phyloP scores from a whole-genome alignment of 2,888 invertebrate species.

The Crocallis elinguaria region DNA sequence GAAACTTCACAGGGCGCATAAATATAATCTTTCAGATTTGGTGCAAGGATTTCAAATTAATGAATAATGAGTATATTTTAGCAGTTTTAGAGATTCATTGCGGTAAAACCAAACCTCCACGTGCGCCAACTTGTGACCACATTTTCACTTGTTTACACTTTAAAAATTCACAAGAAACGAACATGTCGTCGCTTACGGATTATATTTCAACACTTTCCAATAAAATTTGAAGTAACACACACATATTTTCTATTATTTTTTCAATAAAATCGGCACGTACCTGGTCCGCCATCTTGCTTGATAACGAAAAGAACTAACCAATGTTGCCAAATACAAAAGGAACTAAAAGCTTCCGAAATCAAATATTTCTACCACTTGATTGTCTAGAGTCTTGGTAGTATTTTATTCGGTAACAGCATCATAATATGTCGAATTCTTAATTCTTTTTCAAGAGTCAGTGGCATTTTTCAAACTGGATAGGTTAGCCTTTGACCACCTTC shows the following conservation, averaged over 20 bases:
- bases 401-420: no score
- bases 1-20: no score
- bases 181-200: conserved; percentile 4
- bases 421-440: no score
- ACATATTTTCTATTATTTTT: conserved; percentile 45
- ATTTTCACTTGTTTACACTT: conserved; percentile 53
- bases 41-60: neutral
- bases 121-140: conserved; percentile 56
- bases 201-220: conserved; percentile 29
- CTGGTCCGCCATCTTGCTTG: conserved; percentile 93
- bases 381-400: no score
- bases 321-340: conserved; percentile 42
- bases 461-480: no score
- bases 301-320: conserved; percentile 78
- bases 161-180: conserved; percentile 33
- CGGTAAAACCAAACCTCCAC: conserved; percentile 52
- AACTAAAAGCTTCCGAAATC: conserved; percentile 19
- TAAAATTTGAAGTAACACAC: conserved; percentile 24
- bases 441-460: no score
- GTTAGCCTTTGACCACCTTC: no score
- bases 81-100: conserved; percentile 13
- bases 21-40: neutral
- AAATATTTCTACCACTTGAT: neutral
- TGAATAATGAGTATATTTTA: no score
- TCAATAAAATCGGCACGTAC: conserved; percentile 81